phyloP scores from a whole-genome alignment of 2,797 vertebrate species.

The Odontamblyopus lacepedii region DNA sequence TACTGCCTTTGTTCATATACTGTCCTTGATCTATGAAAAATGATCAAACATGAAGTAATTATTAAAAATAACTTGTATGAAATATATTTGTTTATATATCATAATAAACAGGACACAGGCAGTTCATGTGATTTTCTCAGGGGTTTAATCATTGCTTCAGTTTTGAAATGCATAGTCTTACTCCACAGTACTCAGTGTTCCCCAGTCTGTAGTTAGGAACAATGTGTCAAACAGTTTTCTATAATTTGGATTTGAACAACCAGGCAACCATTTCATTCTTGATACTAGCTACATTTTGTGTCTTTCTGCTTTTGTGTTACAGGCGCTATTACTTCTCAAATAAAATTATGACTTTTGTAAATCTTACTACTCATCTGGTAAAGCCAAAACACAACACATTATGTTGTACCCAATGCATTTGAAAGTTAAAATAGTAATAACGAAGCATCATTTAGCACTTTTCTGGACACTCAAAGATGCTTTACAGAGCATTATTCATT shows the following conservation, averaged over 20 bases:
- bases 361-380: neutral
- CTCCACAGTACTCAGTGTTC: too few relatives aligned
- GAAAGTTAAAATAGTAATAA: neutral
- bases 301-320: neutral
- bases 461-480: too few relatives aligned
- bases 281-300: too few relatives aligned
- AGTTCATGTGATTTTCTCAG: too few relatives aligned
- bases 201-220: too few relatives aligned
- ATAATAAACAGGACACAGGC: neutral
- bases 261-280: too few relatives aligned
- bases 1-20: slow-evolving; percentile 23
- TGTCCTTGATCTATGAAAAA: slow-evolving; percentile 9
- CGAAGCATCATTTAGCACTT: too few relatives aligned
- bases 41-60: neutral
- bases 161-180: too few relatives aligned
- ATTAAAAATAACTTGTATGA: neutral
- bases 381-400: neutral
- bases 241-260: too few relatives aligned
- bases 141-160: too few relatives aligned
- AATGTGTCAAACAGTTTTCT: too few relatives aligned
- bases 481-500: too few relatives aligned
- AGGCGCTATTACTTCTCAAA: neutral
- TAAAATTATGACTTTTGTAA: neutral
- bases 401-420: neutral
- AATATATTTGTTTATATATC: neutral